A percentile compares a stretch with the other conserved stretches of the same genome.
These are phyloP conservation scores for Condylura cristata DNA, from an alignment of 2,113 vertebrate species.

Conservation along the genomic window DNA sequence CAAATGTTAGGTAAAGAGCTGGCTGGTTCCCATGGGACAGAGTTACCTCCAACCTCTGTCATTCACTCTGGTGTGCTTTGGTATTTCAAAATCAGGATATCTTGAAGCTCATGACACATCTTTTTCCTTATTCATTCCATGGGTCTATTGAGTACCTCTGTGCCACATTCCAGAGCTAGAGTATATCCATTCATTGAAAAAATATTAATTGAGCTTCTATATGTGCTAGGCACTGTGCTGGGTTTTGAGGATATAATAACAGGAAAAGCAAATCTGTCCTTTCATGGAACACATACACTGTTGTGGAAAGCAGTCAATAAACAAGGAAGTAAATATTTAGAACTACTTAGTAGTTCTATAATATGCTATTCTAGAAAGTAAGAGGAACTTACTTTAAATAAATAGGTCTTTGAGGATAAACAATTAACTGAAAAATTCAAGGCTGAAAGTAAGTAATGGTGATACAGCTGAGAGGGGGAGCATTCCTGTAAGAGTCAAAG, in stretches of 20 bases:
- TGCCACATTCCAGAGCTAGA: background rate
- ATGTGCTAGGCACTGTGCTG: background rate
- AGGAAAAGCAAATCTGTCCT: constrained; percentile 15
- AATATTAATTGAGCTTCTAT: background rate
- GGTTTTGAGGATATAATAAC: background rate
- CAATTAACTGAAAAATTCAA: background rate
- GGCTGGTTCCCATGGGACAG: background rate
- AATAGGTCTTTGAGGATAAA: background rate
- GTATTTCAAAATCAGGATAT: background rate
- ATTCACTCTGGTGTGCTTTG: background rate
- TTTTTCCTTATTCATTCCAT: background rate
- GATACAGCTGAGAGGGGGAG: background rate
- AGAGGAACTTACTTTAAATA: background rate
- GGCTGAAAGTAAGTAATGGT: background rate
- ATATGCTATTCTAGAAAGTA: background rate
- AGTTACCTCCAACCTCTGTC: background rate
- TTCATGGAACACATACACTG: background rate
- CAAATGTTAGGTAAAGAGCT: background rate
- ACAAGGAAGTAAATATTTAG: background rate
- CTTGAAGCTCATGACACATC: background rate
- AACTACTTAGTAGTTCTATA: too few species aligned
- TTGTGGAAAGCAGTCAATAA: background rate
- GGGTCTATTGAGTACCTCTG: background rate
- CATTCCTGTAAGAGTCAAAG: background rate
- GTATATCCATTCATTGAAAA: constrained; percentile 28